Evolutionary conservation across 2,113 vertebrate genomes (phyloP), one percentile per base, ranked within the genome.

Genomic region (Colius striatus): DNA sequence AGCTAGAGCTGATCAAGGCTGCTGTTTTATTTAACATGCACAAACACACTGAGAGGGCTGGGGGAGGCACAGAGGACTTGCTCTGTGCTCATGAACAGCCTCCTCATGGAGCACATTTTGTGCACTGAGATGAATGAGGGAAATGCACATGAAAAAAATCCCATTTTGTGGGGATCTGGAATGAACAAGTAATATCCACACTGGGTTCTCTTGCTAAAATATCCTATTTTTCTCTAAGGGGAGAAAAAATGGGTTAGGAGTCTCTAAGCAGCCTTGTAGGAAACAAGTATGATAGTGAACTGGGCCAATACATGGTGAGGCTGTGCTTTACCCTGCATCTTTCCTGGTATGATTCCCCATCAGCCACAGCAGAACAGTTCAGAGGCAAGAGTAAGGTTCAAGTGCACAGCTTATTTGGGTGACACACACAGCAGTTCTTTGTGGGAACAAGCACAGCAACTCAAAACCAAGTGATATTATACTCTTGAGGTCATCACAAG

Each of bases 31-130:
- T 95, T 47, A 84, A 79, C 54, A n/a, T 5, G 3, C 47, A 85
- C 1, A 2, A 74, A 55, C 62, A 73, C 1, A 0, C 29, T 0
- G 0, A 5, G 58, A 95, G 57, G 50, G 53, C 65, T 6, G 13
- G 90, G 29, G 45, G 43, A 76, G 72, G 67, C 3, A 4, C 29
- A 62, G 34, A 18, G 30, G 18, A 63, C 19, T 71, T 36, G 47
- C n/a, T 55, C n/a, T 0, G 0, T 34, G 27, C 43, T 47, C 7
- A 17, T 16, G 55, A n/a, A 54, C n/a, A 34, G 22, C 25, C 38
- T 90, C 55, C 58, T 73, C 6, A 1, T 9, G 47, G 5, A 94
- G 19, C 27, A 61, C 4, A 2, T 79, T 88, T 90, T 72, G 70
- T 45, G 62, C n/a, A 45, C 34, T 11, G 41, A 36, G 45, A 76